phyloP scores from a whole-genome alignment of 2,113 vertebrate species.

The Corythaeola cristata region DNA sequence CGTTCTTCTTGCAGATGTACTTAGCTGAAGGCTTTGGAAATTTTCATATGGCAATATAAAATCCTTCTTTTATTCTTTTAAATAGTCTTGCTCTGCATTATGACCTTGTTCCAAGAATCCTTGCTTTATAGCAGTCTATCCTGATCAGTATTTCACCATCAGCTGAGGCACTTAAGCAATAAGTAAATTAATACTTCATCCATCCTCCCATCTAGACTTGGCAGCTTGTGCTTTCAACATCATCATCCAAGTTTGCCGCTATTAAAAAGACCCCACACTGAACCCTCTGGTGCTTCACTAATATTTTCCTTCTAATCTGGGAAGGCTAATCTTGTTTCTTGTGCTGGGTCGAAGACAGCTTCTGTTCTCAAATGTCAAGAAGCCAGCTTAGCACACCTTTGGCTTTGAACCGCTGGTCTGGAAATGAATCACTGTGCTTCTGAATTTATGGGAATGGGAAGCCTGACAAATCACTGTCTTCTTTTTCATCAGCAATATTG shows the following conservation, averaged over 20 bases:
- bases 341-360: background rate
- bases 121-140: constrained; percentile 30
- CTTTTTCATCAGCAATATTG: background rate
- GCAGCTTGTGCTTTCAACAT: constrained; percentile 13
- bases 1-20: background rate
- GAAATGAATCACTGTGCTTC: background rate
- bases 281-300: constrained; percentile 12
- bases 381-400: background rate
- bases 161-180: background rate
- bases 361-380: constrained; percentile 23
- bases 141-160: constrained; percentile 27
- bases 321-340: constrained; percentile 32
- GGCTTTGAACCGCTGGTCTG: background rate
- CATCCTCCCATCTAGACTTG: constrained; percentile 17
- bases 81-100: constrained; percentile 23
- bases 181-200: constrained; percentile 28
- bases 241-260: background rate
- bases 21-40: background rate
- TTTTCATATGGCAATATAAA: background rate
- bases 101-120: background rate
- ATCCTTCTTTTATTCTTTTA: background rate
- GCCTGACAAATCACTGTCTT: background rate
- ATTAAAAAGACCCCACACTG: background rate
- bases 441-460: background rate
- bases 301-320: constrained; percentile 30